Percentiles rank a stretch among this genome's conserved stretches.
Evolutionary conservation across 2,797 vertebrate species (phyloP).

Genomic region (Onychomys torridus): DNA sequence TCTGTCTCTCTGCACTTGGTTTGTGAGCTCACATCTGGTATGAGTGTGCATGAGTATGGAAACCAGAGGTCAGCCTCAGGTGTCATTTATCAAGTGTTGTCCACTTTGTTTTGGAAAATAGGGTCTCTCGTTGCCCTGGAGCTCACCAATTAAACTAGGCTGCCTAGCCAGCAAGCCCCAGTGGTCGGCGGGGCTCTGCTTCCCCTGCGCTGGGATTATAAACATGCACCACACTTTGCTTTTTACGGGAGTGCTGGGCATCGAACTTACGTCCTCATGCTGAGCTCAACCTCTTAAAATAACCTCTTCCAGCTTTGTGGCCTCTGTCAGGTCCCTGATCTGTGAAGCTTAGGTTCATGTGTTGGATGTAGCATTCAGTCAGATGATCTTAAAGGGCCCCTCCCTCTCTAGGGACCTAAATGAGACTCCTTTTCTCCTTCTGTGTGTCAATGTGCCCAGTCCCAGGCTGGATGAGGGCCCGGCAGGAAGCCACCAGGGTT

Average conservation of each 20-base stretch:
- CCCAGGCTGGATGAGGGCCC: neutral
- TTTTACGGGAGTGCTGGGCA: neutral
- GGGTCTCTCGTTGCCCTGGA: neutral
- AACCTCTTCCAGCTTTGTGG: neutral
- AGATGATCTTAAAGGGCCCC: neutral
- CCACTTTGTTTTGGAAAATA: neutral
- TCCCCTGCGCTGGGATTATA: neutral
- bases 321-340: neutral
- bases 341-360: fast-evolving
- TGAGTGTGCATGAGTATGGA: neutral
- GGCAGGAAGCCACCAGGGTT: neutral
- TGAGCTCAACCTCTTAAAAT: neutral
- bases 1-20: fast-evolving
- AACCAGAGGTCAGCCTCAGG: neutral
- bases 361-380: neutral
- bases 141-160: neutral
- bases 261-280: neutral
- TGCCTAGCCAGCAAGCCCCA: neutral
- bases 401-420: neutral
- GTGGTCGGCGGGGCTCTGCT: neutral
- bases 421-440: neutral
- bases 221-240: too few relatives aligned
- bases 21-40: neutral
- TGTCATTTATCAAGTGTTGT: neutral
- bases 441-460: neutral